phyloP scores from a whole-genome alignment of 2,797 vertebrate species.

The Gambelia wislizenii region DNA sequence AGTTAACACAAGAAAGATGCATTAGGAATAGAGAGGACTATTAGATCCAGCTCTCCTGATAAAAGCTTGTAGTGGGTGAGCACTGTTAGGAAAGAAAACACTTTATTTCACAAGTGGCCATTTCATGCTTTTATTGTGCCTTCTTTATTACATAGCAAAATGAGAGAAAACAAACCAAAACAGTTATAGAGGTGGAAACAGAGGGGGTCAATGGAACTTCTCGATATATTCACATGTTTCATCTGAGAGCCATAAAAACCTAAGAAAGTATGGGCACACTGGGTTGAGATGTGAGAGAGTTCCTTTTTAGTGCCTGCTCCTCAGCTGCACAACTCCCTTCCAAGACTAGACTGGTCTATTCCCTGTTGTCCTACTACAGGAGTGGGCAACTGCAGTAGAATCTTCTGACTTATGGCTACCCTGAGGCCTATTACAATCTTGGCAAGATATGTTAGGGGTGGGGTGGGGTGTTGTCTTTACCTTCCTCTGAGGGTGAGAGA shows the following conservation, averaged over 20 bases:
- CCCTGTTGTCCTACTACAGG: too few species aligned
- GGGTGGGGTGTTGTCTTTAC: too few species aligned
- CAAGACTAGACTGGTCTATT: too few species aligned
- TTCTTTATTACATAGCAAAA: slow-evolving; percentile 65
- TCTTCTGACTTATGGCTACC: too few species aligned
- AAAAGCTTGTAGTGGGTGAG: slow-evolving; percentile 64
- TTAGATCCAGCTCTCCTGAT: slow-evolving; percentile 63
- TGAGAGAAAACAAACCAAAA: slow-evolving; percentile 14
- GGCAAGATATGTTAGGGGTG: too few species aligned
- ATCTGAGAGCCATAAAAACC: not conserved
- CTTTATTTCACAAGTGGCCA: slow-evolving; percentile 66
- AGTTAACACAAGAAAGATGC: slow-evolving; percentile 66
- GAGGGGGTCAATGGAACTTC: not conserved
- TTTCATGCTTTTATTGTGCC: slow-evolving; percentile 47
- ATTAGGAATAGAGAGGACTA: slow-evolving; percentile 65
- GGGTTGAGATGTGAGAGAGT: not conserved
- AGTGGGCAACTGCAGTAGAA: too few species aligned
- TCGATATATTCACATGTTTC: not conserved
- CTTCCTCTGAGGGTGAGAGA: too few species aligned
- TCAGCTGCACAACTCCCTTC: too few species aligned
- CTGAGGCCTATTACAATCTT: too few species aligned
- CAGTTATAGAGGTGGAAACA: not conserved
- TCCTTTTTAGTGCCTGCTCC: too few species aligned
- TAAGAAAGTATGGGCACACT: not conserved
- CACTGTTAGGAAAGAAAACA: slow-evolving; percentile 62